Evolutionary conservation across 1,140 invertebrate genomes (phyloP).

Genomic region (Trissolcus basalis): DNA sequence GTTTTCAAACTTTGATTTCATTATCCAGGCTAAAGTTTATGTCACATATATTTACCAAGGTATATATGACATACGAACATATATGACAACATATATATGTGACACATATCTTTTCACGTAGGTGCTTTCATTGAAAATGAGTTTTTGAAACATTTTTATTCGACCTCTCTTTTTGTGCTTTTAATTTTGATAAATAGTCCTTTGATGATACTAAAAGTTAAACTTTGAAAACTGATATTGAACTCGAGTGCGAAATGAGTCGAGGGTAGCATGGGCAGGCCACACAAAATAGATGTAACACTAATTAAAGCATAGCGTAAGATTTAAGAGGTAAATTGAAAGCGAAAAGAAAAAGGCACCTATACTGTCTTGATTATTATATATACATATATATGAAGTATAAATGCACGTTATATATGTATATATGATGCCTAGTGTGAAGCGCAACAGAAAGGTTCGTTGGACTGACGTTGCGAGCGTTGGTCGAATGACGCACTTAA

Average conservation of each 20-base stretch:
- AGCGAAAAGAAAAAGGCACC: constrained; percentile 42
- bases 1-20: too few relatives aligned
- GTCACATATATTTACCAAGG: too few relatives aligned
- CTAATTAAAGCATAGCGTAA: constrained; percentile 73
- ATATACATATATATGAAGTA: constrained; percentile 24
- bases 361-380: constrained; percentile 60
- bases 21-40: too few relatives aligned
- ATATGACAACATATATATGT: too few relatives aligned
- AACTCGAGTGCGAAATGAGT: constrained; percentile 6
- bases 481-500: constrained; percentile 73
- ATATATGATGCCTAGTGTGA: constrained; percentile 38
- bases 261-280: constrained; percentile 73
- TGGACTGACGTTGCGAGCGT: constrained; percentile 71
- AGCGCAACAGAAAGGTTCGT: constrained; percentile 65
- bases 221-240: too few relatives aligned
- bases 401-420: constrained; percentile 33
- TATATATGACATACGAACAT: too few relatives aligned
- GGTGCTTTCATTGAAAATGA: too few relatives aligned
- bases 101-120: too few relatives aligned
- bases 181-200: too few relatives aligned
- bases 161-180: too few relatives aligned
- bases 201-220: too few relatives aligned
- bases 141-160: constrained; percentile 2
- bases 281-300: constrained; percentile 74
- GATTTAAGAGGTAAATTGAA: constrained; percentile 63